Conservation (phyloP, 2,888 invertebrate genomes). For the Parelbella ahira region DNA sequence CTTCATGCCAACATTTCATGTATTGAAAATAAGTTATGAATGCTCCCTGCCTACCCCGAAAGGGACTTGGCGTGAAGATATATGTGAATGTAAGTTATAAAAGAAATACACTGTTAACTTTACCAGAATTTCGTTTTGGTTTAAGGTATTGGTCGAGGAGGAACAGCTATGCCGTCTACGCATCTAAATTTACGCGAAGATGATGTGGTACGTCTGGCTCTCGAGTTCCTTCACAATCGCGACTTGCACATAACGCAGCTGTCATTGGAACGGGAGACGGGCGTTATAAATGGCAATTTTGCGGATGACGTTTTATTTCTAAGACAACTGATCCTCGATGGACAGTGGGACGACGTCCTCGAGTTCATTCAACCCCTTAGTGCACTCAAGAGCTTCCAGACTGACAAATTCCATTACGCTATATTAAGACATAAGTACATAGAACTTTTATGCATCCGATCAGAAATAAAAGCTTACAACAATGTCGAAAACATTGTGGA, state of each 20-base stretch:
- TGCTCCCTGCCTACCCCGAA: no score
- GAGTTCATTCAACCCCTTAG: slow-evolving; percentile 97
- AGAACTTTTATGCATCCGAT: slow-evolving; percentile 95
- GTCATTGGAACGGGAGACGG: slow-evolving; percentile 95
- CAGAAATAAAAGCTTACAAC: slow-evolving; percentile 92
- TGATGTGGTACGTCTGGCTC: slow-evolving; percentile 91
- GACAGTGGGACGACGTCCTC: slow-evolving; percentile 98
- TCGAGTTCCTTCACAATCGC: slow-evolving; percentile 93
- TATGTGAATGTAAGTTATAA: no score
- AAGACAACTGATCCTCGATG: slow-evolving; percentile 96
- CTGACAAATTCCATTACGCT: slow-evolving; percentile 90
- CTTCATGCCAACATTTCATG: no score
- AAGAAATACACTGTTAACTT: no score
- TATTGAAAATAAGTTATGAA: no score
- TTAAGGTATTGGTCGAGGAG: slow-evolving; percentile 40
- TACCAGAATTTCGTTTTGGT: slow-evolving; percentile 41
- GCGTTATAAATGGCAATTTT: slow-evolving; percentile 95
- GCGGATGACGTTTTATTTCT: slow-evolving; percentile 97
- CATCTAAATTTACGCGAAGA: slow-evolving; percentile 92
- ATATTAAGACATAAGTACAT: slow-evolving; percentile 96
- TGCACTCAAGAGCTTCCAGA: slow-evolving; percentile 89
- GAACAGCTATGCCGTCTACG: slow-evolving; percentile 86
- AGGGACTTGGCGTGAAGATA: no score
- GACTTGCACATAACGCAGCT: slow-evolving; percentile 95
- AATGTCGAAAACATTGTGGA: slow-evolving; percentile 95